phyloP scores from a whole-genome alignment of 2,888 invertebrate species.

The Incurvaria masculella region DNA sequence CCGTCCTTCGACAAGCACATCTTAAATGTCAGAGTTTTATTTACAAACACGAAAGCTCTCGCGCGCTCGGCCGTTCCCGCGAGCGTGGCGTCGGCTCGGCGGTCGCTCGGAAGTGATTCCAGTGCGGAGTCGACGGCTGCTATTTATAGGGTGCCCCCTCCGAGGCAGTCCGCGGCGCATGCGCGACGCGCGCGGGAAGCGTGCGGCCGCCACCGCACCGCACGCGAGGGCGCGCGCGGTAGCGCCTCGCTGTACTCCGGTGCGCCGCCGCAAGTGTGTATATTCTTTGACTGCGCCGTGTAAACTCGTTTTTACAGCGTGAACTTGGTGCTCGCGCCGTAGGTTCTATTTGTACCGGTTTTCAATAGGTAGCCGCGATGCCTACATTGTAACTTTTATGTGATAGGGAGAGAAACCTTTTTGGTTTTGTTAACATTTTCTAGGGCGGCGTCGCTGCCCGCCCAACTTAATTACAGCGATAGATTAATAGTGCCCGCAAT shows the following conservation, averaged over 20 bases:
- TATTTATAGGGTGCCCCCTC: constrained; percentile 29
- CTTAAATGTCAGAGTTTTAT: constrained; percentile 19
- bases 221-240: constrained; percentile 41
- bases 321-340: too few relatives aligned
- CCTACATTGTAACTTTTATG: too few relatives aligned
- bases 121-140: constrained; percentile 41
- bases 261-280: neutral
- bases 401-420: too few relatives aligned
- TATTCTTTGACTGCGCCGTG: constrained; percentile 28
- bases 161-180: constrained; percentile 16
- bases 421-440: too few relatives aligned
- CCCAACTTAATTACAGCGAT: too few relatives aligned
- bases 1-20: constrained; percentile 58
- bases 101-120: constrained; percentile 25
- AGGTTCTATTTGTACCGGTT: too few relatives aligned
- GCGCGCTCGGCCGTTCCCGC: constrained; percentile 19
- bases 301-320: constrained; percentile 42
- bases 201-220: constrained; percentile 30
- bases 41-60: neutral
- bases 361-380: too few relatives aligned
- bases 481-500: too few relatives aligned
- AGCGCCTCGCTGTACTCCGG: neutral
- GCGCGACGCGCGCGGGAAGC: constrained; percentile 23
- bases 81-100: neutral
- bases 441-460: too few relatives aligned